phyloP scores from a whole-genome alignment of 2,113 vertebrate species.

The Xenopus laevis region DNA sequence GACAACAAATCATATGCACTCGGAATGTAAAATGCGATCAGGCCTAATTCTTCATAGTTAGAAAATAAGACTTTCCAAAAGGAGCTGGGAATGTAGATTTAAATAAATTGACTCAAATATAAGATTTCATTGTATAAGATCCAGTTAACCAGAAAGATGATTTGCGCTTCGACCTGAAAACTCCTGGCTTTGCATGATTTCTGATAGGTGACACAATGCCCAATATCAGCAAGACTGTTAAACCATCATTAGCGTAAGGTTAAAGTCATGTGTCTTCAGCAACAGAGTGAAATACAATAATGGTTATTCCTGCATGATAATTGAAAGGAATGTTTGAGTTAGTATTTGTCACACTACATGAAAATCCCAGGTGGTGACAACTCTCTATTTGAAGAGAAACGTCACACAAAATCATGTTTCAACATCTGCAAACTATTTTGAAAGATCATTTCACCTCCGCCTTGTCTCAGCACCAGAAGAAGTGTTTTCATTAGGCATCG shows the following conservation, averaged over 20 bases:
- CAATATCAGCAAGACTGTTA: constrained; percentile 11
- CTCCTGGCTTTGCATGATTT: constrained; percentile 15
- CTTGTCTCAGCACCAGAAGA: too few species aligned
- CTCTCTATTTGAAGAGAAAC: too few species aligned
- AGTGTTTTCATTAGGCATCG: too few species aligned
- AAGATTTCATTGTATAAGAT: constrained; percentile 3
- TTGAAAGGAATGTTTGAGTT: constrained; percentile 15
- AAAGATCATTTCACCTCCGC: too few species aligned
- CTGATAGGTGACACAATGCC: constrained; percentile 30
- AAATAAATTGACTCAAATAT: not conserved
- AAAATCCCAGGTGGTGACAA: constrained; percentile 21
- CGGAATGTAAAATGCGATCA: constrained; percentile 17
- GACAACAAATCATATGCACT: constrained; percentile 7
- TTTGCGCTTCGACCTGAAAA: not conserved
- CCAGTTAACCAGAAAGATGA: not conserved
- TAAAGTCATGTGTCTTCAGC: constrained; percentile 7
- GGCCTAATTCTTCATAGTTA: not conserved
- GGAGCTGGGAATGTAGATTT: too few species aligned
- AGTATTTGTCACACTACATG: constrained; percentile 14
- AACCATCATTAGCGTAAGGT: not conserved
- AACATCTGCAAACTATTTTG: too few species aligned
- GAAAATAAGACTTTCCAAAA: not conserved
- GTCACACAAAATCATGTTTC: too few species aligned
- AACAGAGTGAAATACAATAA: constrained; percentile 13
- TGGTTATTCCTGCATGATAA: not conserved